Conservation (phyloP, 2,797 vertebrate genomes). For the Dicrostonyx torquatus region DNA sequence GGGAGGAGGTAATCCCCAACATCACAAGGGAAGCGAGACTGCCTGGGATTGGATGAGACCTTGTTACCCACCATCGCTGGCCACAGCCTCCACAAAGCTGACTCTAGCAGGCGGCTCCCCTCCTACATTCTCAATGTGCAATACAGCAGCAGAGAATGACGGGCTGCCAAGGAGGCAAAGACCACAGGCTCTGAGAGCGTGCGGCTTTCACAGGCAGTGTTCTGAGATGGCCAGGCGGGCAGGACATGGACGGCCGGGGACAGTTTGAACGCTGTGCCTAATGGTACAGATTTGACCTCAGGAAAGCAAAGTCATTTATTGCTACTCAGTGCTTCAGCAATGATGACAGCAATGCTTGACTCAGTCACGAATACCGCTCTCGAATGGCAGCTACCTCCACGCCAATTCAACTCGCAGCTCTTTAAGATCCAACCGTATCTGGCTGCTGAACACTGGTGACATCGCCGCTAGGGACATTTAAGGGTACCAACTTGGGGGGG, state of each 20-base stretch:
- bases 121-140: background rate
- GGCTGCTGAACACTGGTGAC: background rate
- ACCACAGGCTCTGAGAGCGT: background rate
- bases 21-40: background rate
- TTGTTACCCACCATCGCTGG: background rate
- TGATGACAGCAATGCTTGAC: background rate
- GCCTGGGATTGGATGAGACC: background rate
- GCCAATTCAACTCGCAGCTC: background rate
- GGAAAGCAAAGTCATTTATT: background rate
- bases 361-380: background rate
- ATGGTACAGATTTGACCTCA: background rate
- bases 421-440: background rate
- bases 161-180: background rate
- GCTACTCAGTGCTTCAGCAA: background rate
- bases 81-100: background rate
- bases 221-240: background rate
- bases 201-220: background rate
- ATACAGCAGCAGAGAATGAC: background rate
- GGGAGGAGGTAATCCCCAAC: background rate
- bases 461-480: background rate
- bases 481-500: background rate
- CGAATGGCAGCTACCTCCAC: slow-evolving; percentile 3
- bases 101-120: background rate
- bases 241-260: background rate
- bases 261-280: background rate